Evolutionary conservation across 23 tunicate species (phyloP).

Genomic region (Ciona savignyi): DNA sequence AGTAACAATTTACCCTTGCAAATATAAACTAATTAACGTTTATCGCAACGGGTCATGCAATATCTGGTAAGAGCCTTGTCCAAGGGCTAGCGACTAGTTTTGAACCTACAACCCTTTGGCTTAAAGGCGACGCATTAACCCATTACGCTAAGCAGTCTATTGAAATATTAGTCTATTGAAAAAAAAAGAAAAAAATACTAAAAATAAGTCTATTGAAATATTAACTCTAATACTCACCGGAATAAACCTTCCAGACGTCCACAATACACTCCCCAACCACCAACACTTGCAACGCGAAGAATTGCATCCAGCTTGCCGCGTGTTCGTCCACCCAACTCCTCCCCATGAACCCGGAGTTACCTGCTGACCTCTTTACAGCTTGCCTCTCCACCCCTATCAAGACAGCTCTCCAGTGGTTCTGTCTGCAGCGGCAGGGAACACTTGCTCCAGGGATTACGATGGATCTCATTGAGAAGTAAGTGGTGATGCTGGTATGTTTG

Average conservation of each 20-base stretch:
- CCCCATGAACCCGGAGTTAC: slow-evolving; percentile 93
- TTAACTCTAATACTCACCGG: neutral
- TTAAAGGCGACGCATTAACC: too few relatives aligned
- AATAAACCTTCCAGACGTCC: neutral
- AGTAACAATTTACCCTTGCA: too few relatives aligned
- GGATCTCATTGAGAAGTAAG: slow-evolving; percentile 78
- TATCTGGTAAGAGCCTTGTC: too few relatives aligned
- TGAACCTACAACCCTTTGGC: too few relatives aligned
- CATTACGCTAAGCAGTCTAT: too few relatives aligned
- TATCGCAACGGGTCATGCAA: too few relatives aligned
- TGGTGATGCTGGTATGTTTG: neutral
- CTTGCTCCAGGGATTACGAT: slow-evolving; percentile 60
- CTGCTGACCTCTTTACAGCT: slow-evolving; percentile 93
- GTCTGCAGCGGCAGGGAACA: slow-evolving; percentile 68
- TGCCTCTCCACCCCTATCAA: slow-evolving; percentile 95
- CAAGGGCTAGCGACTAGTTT: neutral
- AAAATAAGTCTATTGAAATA: too few relatives aligned
- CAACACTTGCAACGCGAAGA: slow-evolving; percentile 53
- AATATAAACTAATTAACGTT: too few relatives aligned
- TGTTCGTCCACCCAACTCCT: slow-evolving; percentile 76
- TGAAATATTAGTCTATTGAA: too few relatives aligned
- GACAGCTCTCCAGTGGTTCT: slow-evolving; percentile 95
- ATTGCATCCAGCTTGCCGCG: slow-evolving; percentile 89
- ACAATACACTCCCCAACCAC: slow-evolving; percentile 24
- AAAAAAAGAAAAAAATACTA: too few relatives aligned